Conservation (phyloP, 2,113 vertebrate genomes). For the Tragelaphus buxtoni region DNA sequence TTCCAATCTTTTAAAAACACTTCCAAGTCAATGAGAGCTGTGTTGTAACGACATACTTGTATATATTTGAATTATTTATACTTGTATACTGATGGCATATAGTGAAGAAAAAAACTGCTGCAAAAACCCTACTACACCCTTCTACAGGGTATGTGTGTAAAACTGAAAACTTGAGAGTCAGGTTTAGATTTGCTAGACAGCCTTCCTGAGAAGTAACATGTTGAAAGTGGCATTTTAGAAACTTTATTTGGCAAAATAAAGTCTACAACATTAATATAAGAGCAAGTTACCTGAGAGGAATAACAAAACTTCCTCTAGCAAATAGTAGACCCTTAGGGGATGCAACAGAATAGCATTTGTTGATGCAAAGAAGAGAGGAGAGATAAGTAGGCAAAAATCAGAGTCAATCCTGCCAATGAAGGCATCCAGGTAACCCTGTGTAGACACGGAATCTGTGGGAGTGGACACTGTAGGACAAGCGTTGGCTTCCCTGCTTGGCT, state of each 20-base stretch:
- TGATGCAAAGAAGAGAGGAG: neutral
- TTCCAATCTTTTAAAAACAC: neutral
- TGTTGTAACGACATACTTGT: neutral
- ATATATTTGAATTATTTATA: neutral
- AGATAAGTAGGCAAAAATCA: neutral
- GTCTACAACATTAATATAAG: neutral
- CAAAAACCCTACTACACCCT: no score
- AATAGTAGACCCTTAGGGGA: neutral
- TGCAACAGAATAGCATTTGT: neutral
- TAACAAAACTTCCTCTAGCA: neutral
- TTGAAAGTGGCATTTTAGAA: neutral
- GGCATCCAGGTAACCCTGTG: fast-evolving
- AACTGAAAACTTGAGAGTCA: neutral
- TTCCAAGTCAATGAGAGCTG: neutral
- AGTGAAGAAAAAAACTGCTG: neutral
- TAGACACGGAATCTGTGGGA: neutral
- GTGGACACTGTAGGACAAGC: neutral
- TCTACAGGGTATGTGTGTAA: neutral
- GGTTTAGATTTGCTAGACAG: neutral
- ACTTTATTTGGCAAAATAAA: neutral
- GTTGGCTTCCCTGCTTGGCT: neutral
- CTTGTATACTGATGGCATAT: neutral
- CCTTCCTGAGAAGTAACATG: neutral
- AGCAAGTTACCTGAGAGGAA: neutral
- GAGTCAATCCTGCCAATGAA: neutral